A percentile compares a stretch with the other conserved stretches of the same genome.
phyloP scores from a whole-genome alignment of 2,113 vertebrate species.

The Trachemys scripta region DNA sequence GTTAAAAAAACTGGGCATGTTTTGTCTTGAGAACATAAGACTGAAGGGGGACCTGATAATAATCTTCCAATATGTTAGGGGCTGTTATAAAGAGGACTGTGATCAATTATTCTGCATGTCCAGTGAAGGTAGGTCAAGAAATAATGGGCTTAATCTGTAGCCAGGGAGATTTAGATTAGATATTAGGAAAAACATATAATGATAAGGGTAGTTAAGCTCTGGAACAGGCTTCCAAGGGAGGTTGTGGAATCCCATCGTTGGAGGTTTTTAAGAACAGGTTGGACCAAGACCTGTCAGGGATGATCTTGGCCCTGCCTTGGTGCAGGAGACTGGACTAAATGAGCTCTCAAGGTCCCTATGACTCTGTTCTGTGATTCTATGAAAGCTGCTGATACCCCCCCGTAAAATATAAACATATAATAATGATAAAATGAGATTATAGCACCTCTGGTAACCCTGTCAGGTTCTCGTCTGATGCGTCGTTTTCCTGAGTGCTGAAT shows the following conservation, averaged over 20 bases:
- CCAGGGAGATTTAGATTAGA: not conserved
- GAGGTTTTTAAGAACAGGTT: no score
- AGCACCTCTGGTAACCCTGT: not conserved
- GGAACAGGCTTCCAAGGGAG: not conserved
- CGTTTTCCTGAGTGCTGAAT: not conserved
- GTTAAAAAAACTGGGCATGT: not conserved
- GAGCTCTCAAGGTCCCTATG: not conserved
- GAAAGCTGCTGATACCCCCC: not conserved
- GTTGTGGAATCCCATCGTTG: not conserved
- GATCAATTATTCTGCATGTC: not conserved
- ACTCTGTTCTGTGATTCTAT: not conserved
- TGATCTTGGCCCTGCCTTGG: not conserved
- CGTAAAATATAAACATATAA: conserved; percentile 1
- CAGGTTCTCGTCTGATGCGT: not conserved
- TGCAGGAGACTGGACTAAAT: not conserved
- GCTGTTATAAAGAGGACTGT: not conserved
- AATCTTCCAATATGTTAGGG: not conserved
- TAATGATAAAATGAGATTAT: not conserved
- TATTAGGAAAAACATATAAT: not conserved
- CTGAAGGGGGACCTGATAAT: not conserved
- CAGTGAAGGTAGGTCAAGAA: not conserved
- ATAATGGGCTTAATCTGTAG: not conserved
- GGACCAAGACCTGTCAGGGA: not conserved
- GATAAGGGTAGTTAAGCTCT: not conserved
- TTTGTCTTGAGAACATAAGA: not conserved